Evolutionary conservation across 1,140 invertebrate species (phyloP).

Genomic region (Popillia japonica): DNA sequence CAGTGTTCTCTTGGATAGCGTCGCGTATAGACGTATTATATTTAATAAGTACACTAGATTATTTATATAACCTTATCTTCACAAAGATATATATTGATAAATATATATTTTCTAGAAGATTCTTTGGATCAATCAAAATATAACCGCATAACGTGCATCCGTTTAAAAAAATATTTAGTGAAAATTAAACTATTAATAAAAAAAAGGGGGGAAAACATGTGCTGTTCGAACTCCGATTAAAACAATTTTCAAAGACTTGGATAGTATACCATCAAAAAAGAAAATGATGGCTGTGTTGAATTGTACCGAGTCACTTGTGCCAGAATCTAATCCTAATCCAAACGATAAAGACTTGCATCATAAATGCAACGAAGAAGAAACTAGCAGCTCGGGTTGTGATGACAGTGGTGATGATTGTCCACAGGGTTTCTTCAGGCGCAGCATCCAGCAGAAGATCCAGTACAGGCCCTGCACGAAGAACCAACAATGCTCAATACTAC

Average conservation of each 20-base stretch:
- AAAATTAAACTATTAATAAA: background rate
- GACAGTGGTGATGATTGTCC: constrained; percentile 68
- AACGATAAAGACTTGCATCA: constrained; percentile 20
- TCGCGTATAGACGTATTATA: constrained; percentile 51
- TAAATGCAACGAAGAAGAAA: constrained; percentile 43
- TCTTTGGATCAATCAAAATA: background rate
- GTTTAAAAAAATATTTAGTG: background rate
- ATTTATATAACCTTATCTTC: constrained; percentile 31
- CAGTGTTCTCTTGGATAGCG: constrained; percentile 58
- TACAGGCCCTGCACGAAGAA: constrained; percentile 97
- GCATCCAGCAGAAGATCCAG: constrained; percentile 98
- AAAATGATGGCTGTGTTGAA: constrained; percentile 59
- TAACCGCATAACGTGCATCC: background rate
- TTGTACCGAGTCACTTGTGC: constrained; percentile 53
- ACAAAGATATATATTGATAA: constrained; percentile 9
- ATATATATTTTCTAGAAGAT: background rate
- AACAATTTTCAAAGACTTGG: background rate
- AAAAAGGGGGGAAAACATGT: background rate
- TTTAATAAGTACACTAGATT: constrained; percentile 8
- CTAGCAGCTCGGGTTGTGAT: constrained; percentile 65
- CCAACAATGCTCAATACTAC: constrained; percentile 95
- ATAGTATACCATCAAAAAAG: background rate
- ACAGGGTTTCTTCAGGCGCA: constrained; percentile 86
- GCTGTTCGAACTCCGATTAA: background rate
- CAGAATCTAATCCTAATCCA: constrained; percentile 13